Percentiles rank a stretch among this genome's conserved stretches.
phyloP scores from a whole-genome alignment of 2,113 vertebrate genomes.

The Spea bombifrons region DNA sequence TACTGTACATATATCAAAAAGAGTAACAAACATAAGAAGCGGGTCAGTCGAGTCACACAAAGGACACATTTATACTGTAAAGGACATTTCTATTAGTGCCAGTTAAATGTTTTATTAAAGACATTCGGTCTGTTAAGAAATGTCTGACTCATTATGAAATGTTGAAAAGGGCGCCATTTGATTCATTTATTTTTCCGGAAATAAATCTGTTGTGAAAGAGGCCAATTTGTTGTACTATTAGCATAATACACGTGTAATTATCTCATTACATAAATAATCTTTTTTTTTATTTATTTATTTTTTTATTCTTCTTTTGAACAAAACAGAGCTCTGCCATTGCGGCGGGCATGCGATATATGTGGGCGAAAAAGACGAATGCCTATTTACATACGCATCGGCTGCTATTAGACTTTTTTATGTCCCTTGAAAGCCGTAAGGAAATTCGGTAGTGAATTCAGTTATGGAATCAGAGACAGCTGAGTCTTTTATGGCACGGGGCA shows the following conservation, averaged over 20 bases:
- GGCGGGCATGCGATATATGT: background rate
- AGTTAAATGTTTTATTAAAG: slow-evolving; percentile 50
- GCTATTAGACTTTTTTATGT: slow-evolving; percentile 1
- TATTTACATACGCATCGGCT: slow-evolving; percentile 19
- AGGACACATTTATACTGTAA: slow-evolving; percentile 47
- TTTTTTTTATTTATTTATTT: too few relatives aligned
- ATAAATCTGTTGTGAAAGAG: slow-evolving; percentile 47
- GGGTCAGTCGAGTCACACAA: slow-evolving; percentile 40
- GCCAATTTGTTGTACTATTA: slow-evolving; percentile 44
- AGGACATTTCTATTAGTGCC: slow-evolving; percentile 48
- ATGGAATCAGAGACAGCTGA: slow-evolving; percentile 1
- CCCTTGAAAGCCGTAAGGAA: background rate
- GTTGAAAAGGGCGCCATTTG: slow-evolving; percentile 42
- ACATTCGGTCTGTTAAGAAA: slow-evolving; percentile 47
- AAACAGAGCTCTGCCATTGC: background rate
- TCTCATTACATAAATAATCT: slow-evolving; percentile 20
- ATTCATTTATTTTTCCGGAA: slow-evolving; percentile 45
- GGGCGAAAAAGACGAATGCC: background rate
- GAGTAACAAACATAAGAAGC: slow-evolving; percentile 28
- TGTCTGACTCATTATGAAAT: slow-evolving; percentile 46
- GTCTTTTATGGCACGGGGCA: background rate
- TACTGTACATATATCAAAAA: background rate
- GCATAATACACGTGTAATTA: slow-evolving; percentile 40
- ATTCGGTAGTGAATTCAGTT: background rate
- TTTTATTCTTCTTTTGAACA: background rate